Conservation (phyloP, 1,140 invertebrate species). For the Glossosoma conforme region DNA sequence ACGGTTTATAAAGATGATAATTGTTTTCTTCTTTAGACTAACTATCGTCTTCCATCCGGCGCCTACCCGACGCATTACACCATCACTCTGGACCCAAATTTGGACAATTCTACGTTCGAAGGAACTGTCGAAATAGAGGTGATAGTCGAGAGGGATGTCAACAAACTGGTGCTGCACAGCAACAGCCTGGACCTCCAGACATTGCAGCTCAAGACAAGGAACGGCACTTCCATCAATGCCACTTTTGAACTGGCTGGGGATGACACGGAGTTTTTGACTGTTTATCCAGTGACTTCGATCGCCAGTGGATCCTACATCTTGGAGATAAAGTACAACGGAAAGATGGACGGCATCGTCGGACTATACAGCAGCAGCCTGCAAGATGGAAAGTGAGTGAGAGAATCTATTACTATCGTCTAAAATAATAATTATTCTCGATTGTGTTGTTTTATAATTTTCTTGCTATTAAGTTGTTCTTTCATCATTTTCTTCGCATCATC, state of each 20-base stretch:
- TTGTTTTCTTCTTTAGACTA: constrained; percentile 2
- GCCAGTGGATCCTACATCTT: constrained; percentile 31
- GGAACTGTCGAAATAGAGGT: constrained; percentile 35
- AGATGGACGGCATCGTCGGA: constrained; percentile 39
- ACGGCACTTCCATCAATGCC: constrained; percentile 9
- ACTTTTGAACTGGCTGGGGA: constrained; percentile 21
- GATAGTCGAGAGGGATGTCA: constrained; percentile 32
- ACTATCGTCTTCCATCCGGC: constrained; percentile 38
- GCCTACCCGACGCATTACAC: constrained; percentile 39
- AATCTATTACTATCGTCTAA: too few relatives aligned
- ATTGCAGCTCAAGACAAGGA: constrained; percentile 26
- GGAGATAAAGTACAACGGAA: constrained; percentile 37
- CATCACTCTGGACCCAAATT: constrained; percentile 35
- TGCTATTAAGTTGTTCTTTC: too few relatives aligned
- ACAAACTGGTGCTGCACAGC: constrained; percentile 36
- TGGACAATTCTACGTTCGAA: constrained; percentile 36
- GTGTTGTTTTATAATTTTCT: too few relatives aligned
- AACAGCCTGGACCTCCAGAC: constrained; percentile 35
- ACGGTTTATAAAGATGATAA: too few relatives aligned
- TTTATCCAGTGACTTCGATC: constrained; percentile 33
- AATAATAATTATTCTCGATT: too few relatives aligned
- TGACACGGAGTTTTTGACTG: constrained; percentile 35
- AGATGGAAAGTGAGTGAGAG: constrained; percentile 38
- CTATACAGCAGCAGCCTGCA: constrained; percentile 41
- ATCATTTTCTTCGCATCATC: too few relatives aligned